These are phyloP conservation scores for Lepidostoma basale DNA, from an alignment of 1,140 invertebrate species.

Conservation along the genomic window DNA sequence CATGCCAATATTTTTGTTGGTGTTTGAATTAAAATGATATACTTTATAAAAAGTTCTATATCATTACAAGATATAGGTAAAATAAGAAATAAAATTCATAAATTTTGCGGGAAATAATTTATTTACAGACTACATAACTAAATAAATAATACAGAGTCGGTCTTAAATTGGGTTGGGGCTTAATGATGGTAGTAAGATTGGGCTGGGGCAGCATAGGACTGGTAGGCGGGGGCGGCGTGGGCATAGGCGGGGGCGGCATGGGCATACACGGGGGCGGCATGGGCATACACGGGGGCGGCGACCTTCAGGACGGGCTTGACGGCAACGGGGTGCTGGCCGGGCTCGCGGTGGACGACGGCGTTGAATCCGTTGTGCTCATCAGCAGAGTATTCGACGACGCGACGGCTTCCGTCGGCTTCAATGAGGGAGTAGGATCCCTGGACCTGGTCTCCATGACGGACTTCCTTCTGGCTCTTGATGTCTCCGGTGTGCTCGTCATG, in stretches of 20 bases:
- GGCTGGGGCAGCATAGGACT: slow-evolving; percentile 44
- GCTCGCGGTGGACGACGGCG: slow-evolving; percentile 67
- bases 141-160: not conserved
- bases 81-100: not conserved
- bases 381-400: slow-evolving; percentile 75
- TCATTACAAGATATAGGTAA: too few relatives aligned
- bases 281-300: slow-evolving; percentile 38
- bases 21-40: too few relatives aligned
- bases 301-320: slow-evolving; percentile 45
- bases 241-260: slow-evolving; percentile 50
- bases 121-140: slow-evolving; percentile 37
- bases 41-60: too few relatives aligned
- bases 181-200: slow-evolving; percentile 44
- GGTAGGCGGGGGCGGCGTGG: slow-evolving; percentile 50
- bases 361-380: slow-evolving; percentile 75
- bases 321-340: slow-evolving; percentile 55
- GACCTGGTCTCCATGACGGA: slow-evolving; percentile 64
- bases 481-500: slow-evolving; percentile 64
- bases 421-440: slow-evolving; percentile 65
- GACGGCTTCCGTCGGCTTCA: slow-evolving; percentile 69
- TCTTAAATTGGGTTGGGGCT: not conserved
- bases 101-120: slow-evolving; percentile 19
- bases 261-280: slow-evolving; percentile 41
- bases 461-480: slow-evolving; percentile 65
- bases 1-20: too few relatives aligned